phyloP scores from a whole-genome alignment of 2,888 invertebrate genomes.

The Mechanitis messenoides region DNA sequence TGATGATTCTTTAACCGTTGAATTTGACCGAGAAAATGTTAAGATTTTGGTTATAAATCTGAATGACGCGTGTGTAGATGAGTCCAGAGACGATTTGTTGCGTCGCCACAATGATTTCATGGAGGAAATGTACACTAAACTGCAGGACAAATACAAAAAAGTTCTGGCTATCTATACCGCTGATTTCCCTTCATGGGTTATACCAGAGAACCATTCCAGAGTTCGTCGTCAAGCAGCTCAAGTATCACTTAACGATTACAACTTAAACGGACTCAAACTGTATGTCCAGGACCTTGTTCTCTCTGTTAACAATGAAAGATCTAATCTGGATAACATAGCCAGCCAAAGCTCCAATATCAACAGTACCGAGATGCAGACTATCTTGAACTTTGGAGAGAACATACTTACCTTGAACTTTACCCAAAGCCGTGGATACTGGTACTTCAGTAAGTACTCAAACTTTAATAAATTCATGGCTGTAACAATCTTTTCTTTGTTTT shows the following conservation, averaged over 20 bases:
- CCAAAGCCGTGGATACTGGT: conserved; percentile 57
- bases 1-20: conserved; percentile 54
- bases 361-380: conserved; percentile 36
- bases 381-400: conserved; percentile 40
- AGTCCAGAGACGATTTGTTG: conserved; percentile 73
- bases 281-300: conserved; percentile 35
- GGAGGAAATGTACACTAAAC: conserved; percentile 65
- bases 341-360: conserved; percentile 30
- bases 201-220: conserved; percentile 44
- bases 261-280: conserved; percentile 44
- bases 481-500: too few species aligned
- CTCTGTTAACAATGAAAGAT: conserved; percentile 15
- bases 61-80: conserved; percentile 75
- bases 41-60: conserved; percentile 75
- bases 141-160: conserved; percentile 60
- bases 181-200: conserved; percentile 69
- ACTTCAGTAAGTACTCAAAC: conserved; percentile 49
- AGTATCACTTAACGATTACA: conserved; percentile 24
- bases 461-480: background rate
- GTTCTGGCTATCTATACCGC: conserved; percentile 78
- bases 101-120: conserved; percentile 79
- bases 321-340: conserved; percentile 21
- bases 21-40: conserved; percentile 57
- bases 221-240: conserved; percentile 46
- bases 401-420: conserved; percentile 49